These are phyloP conservation scores for Hippopotamus amphibius DNA, from an alignment of 2,113 vertebrate genomes.

Conservation along the genomic window DNA sequence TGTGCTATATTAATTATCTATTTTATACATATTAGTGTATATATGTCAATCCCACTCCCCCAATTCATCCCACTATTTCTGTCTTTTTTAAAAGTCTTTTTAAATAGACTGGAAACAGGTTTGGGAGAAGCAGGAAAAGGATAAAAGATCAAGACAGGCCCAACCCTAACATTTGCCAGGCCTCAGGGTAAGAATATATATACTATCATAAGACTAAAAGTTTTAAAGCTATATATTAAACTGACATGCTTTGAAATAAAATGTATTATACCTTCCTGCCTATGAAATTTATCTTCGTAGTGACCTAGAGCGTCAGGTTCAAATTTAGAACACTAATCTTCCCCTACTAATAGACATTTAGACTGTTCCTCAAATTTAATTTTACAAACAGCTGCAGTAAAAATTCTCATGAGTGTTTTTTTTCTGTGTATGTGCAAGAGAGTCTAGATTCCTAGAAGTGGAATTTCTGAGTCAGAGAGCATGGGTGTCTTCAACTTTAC, in stretches of 20 bases:
- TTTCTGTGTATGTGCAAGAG: neutral
- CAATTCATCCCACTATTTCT: neutral
- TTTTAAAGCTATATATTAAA: neutral
- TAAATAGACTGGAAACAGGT: neutral
- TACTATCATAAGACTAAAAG: neutral
- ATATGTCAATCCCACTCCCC: too few relatives aligned
- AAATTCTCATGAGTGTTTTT: neutral
- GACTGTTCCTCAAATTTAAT: slow-evolving; percentile 1
- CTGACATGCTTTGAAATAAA: neutral
- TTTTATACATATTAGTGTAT: too few relatives aligned
- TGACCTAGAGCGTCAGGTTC: neutral
- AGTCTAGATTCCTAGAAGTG: neutral
- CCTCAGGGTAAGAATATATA: neutral
- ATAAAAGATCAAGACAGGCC: neutral
- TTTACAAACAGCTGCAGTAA: slow-evolving; percentile 13
- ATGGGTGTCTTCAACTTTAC: neutral
- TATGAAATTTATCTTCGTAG: neutral
- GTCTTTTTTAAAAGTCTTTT: neutral
- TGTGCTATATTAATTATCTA: too few relatives aligned
- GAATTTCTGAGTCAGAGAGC: slow-evolving; percentile 8
- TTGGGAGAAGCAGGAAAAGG: neutral
- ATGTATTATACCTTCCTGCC: neutral
- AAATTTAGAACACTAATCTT: neutral
- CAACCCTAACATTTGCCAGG: neutral
- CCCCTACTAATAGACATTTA: neutral